phyloP scores from a whole-genome alignment of 2,888 invertebrate genomes.

The Nephrotoma flavescens region DNA sequence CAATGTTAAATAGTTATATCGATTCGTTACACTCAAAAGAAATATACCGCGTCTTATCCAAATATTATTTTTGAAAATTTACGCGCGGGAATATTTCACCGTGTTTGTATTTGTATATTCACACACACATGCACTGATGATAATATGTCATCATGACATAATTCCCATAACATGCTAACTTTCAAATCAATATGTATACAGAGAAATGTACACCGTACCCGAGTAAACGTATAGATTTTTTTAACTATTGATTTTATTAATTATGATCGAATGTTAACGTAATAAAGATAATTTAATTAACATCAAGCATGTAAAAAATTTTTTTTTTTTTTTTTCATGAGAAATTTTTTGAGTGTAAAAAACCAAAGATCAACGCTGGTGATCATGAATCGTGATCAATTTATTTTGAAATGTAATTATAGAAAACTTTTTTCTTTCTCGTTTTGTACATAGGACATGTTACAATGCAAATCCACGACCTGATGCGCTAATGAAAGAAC shows the following conservation, averaged over 20 bases:
- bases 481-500: slow-evolving; percentile 98
- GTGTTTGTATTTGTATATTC: background rate
- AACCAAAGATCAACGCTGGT: background rate
- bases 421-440: background rate
- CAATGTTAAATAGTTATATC: background rate
- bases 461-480: slow-evolving; percentile 96
- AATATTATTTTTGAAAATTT: background rate
- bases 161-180: background rate
- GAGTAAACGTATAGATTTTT: background rate
- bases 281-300: background rate
- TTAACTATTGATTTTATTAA: background rate
- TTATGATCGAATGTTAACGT: background rate
- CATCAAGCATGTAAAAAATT: background rate
- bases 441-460: slow-evolving; percentile 50
- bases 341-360: background rate
- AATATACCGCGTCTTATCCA: background rate
- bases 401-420: background rate
- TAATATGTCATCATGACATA: background rate
- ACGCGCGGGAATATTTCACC: background rate
- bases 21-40: background rate
- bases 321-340: background rate
- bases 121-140: background rate
- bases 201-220: background rate
- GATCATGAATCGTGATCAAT: background rate
- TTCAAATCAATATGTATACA: background rate